Evolutionary conservation across 2,888 invertebrate species (phyloP), one percentile per base, ranked within the genome.

Genomic region (Thecophora atra): DNA sequence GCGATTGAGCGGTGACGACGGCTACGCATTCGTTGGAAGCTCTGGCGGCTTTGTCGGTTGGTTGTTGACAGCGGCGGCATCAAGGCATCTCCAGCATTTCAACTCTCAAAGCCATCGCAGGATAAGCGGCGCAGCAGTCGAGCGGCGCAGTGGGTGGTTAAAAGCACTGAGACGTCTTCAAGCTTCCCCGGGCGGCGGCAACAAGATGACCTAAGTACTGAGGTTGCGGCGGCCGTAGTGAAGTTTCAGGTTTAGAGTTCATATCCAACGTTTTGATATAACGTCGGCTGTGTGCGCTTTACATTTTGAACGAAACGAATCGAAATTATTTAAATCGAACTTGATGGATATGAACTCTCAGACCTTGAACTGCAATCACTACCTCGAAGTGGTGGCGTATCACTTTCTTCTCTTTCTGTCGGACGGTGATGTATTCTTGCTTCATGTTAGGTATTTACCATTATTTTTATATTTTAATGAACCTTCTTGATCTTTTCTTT

Each of bases 391-490:
- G 60, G 66, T 58, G 58, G 56, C 24, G 24, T 19, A n/a, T n/a
- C n/a, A n/a, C 37, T 69, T n/a, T 60, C 52, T 56, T 42, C 17
- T 37, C 37, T 63, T 47, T 64, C 15, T 52, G 51, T 51, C 64
- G 37, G 42, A 68, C 69, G 72, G 68, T 72, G 72, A 63, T 69
- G 71, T 71, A 71, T 71, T 30, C 24, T 26, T 63, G 44, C 58
- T 54, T 70, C 70, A 66, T 66, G 73, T 70, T 73, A 73, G 70
- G 73, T 73, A 73, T 70, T 60, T 47, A 44, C 26, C 42, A 47
- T 30, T 37, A 54, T 71, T 30, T 71, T 47, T 56, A 44, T 69
- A 65, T 68, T 62, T 63, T 52, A 51, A 64, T 37, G 63, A 70
- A 63, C 47, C 47, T 51, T n/a, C 51, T 19, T 19, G 26, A 24